These are phyloP conservation scores for Oostethus manadensis DNA, from an alignment of 2,113 vertebrate species.

Conservation along the genomic window DNA sequence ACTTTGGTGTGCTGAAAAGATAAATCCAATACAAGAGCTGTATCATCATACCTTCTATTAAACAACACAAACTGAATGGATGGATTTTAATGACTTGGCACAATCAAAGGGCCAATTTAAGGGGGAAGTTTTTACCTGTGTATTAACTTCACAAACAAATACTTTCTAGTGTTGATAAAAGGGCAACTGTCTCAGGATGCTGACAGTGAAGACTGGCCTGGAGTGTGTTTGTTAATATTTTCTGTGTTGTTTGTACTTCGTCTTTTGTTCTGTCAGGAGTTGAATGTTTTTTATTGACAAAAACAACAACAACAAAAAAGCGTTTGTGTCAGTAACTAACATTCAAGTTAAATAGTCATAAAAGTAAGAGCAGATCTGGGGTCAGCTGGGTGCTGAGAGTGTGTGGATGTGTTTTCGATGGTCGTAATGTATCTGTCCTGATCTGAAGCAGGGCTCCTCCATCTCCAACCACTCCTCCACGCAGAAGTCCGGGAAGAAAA, in stretches of 20 bases:
- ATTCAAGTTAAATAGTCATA: too few relatives aligned
- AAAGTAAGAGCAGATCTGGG: conserved; percentile 14
- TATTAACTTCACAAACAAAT: conserved; percentile 3
- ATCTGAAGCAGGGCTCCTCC: conserved; percentile 77
- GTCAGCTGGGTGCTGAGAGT: conserved; percentile 39
- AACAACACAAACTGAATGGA: background rate
- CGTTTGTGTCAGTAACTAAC: too few relatives aligned
- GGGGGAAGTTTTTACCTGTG: background rate
- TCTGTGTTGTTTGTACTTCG: conserved; percentile 32
- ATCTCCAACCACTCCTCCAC: conserved; percentile 75
- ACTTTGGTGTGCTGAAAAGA: background rate
- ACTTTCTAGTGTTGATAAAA: conserved; percentile 5
- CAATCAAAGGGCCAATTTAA: conserved; percentile 2
- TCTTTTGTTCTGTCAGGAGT: conserved; percentile 7
- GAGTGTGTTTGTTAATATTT: conserved; percentile 5
- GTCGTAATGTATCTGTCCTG: conserved; percentile 58
- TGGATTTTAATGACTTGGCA: background rate
- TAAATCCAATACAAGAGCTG: too few relatives aligned
- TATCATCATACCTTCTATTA: background rate
- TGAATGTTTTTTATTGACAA: conserved; percentile 42
- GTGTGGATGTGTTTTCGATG: conserved; percentile 65
- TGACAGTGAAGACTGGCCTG: conserved; percentile 14
- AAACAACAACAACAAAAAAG: background rate
- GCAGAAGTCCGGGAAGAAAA: conserved; percentile 88
- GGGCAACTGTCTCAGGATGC: conserved; percentile 40